These are phyloP conservation scores for Cryptophagus acutangulus DNA, from an alignment of 2,888 invertebrate genomes.

Conservation along the genomic window DNA sequence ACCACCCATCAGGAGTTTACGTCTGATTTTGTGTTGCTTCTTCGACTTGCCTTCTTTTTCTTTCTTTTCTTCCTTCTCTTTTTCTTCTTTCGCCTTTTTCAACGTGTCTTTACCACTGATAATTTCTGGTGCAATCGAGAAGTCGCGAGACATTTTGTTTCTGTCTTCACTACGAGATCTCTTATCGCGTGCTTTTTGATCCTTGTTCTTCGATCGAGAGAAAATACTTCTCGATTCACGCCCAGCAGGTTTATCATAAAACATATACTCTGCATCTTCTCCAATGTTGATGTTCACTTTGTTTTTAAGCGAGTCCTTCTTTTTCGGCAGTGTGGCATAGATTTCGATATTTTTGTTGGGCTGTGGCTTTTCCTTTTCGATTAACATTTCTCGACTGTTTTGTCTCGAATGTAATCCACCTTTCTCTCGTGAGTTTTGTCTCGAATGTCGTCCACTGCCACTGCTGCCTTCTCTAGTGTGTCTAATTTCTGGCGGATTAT, in stretches of 20 bases:
- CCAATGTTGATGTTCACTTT: slow-evolving; percentile 59
- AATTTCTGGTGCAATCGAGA: slow-evolving; percentile 58
- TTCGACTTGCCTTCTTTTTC: slow-evolving; percentile 72
- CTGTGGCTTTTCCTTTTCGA: slow-evolving; percentile 43
- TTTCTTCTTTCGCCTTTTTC: slow-evolving; percentile 53
- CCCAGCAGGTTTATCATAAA: slow-evolving; percentile 62
- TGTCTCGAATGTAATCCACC: slow-evolving; percentile 59
- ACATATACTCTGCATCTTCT: slow-evolving; percentile 66
- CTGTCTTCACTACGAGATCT: slow-evolving; percentile 80
- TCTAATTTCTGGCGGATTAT: slow-evolving; percentile 56
- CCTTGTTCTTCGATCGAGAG: slow-evolving; percentile 63
- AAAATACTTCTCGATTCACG: slow-evolving; percentile 65
- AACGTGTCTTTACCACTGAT: slow-evolving; percentile 36
- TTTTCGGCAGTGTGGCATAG: slow-evolving; percentile 86
- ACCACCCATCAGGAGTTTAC: slow-evolving; percentile 85
- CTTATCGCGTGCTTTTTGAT: slow-evolving; percentile 68
- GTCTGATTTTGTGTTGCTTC: slow-evolving; percentile 84
- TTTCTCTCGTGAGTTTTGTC: slow-evolving; percentile 67
- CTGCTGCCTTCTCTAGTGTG: slow-evolving; percentile 73
- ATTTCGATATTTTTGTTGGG: slow-evolving; percentile 73
- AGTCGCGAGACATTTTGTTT: slow-evolving; percentile 70
- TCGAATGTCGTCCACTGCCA: slow-evolving; percentile 64
- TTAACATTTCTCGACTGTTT: slow-evolving; percentile 56
- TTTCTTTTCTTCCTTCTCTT: slow-evolving; percentile 57
- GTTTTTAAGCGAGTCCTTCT: slow-evolving; percentile 66